Conservation (phyloP, 2,797 vertebrate genomes). For the Meriones psammophilus region DNA sequence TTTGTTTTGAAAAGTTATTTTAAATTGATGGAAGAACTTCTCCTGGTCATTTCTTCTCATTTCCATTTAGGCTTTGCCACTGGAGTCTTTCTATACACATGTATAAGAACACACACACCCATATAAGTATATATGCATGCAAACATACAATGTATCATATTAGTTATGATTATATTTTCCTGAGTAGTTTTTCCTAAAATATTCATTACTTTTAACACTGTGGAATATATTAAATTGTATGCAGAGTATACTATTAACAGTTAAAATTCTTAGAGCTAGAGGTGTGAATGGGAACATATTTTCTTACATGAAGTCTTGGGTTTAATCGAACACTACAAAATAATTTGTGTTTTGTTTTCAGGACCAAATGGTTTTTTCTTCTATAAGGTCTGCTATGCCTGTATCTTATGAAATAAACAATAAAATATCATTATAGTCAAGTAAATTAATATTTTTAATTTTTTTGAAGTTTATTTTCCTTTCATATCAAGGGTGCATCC, state of each 20-base stretch:
- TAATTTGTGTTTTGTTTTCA: background rate
- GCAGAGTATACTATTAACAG: background rate
- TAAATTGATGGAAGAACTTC: background rate
- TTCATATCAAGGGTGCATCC: no score
- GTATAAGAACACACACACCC: no score
- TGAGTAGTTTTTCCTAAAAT: background rate
- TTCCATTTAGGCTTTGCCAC: background rate
- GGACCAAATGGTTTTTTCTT: background rate
- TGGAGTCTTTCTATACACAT: no score
- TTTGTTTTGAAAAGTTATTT: background rate
- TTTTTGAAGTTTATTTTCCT: no score
- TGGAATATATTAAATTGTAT: background rate
- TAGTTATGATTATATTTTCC: background rate
- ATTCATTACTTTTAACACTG: no score
- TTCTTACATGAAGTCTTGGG: background rate
- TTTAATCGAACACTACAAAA: background rate
- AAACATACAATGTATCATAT: background rate
- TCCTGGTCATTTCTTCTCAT: background rate
- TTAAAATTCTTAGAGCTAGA: background rate
- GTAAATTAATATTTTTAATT: background rate
- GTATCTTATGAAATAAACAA: background rate
- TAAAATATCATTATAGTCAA: background rate
- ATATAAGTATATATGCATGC: accelerated
- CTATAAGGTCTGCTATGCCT: background rate
- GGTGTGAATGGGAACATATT: background rate